Conservation (phyloP, 2,888 invertebrate species). For the Hydriomena furcata region DNA sequence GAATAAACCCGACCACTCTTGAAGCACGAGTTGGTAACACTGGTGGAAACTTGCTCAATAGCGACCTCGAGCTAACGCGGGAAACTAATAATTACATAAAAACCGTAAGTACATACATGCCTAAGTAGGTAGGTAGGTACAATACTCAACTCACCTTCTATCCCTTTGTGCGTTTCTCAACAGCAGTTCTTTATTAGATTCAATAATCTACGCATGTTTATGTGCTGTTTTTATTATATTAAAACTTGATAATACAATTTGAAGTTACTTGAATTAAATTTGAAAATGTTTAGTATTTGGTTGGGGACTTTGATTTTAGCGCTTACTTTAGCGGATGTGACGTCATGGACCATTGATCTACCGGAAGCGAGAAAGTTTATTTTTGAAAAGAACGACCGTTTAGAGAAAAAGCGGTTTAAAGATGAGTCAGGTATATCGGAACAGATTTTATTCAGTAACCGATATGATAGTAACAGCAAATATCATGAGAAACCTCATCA, state of each 20-base stretch:
- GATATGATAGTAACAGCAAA: slow-evolving; percentile 40
- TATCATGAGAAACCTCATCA: slow-evolving; percentile 44
- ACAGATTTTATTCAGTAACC: slow-evolving; percentile 37
- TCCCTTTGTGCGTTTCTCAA: slow-evolving; percentile 52
- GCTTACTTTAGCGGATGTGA: slow-evolving; percentile 46
- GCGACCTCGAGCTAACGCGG: slow-evolving; percentile 57
- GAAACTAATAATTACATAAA: slow-evolving; percentile 65
- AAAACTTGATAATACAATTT: background rate
- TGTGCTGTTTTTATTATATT: slow-evolving; percentile 4
- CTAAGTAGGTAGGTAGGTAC: too few species aligned
- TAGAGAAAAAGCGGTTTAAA: slow-evolving; percentile 25
- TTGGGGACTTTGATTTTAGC: slow-evolving; percentile 40
- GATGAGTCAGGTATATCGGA: slow-evolving; percentile 28
- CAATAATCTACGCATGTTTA: slow-evolving; percentile 13
- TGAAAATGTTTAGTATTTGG: slow-evolving; percentile 43
- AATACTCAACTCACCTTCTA: slow-evolving; percentile 34
- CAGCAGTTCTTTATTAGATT: slow-evolving; percentile 31
- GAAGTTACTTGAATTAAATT: slow-evolving; percentile 10
- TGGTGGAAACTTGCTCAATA: slow-evolving; percentile 44
- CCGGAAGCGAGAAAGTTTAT: slow-evolving; percentile 59
- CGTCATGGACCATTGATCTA: slow-evolving; percentile 69
- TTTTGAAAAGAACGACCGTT: slow-evolving; percentile 49
- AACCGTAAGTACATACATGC: slow-evolving; percentile 45
- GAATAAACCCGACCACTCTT: too few species aligned
- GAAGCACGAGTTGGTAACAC: background rate